Conservation (phyloP, 2,797 vertebrate species). For the Siniperca obscura region DNA sequence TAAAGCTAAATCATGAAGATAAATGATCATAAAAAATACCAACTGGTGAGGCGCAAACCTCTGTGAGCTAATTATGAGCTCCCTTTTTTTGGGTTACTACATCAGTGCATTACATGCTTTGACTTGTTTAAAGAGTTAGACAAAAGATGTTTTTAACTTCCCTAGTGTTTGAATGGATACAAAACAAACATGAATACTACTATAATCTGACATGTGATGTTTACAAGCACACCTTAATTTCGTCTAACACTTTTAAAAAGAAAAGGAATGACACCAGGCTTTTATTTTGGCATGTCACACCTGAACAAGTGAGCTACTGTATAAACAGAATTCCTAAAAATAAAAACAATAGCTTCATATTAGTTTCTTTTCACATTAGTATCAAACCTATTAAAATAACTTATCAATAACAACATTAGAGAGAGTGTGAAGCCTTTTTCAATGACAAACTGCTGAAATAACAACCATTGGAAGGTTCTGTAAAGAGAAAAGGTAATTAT, state of each 20-base stretch:
- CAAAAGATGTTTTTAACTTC: slow-evolving; percentile 2
- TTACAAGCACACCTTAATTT: slow-evolving; percentile 25
- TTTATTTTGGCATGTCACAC: not conserved
- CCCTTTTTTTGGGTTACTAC: not conserved
- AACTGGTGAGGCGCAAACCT: slow-evolving; percentile 25
- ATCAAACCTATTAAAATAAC: slow-evolving; percentile 19
- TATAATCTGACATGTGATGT: slow-evolving; percentile 38
- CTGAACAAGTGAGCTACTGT: not conserved
- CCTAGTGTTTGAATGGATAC: not conserved
- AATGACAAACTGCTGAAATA: slow-evolving; percentile 33
- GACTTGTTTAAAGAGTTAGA: not conserved
- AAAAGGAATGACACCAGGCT: not conserved
- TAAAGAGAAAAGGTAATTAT: slow-evolving; percentile 50
- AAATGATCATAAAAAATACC: slow-evolving; percentile 18
- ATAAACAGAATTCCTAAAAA: slow-evolving; percentile 5
- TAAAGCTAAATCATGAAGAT: slow-evolving; percentile 40
- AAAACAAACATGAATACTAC: not conserved
- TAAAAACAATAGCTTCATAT: not conserved
- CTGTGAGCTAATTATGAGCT: slow-evolving; percentile 36
- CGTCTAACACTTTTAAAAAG: not conserved
- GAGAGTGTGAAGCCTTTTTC: slow-evolving; percentile 30
- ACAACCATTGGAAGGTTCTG: slow-evolving; percentile 42
- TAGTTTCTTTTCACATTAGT: not conserved
- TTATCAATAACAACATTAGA: slow-evolving; percentile 22
- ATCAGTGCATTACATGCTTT: slow-evolving; percentile 11